A percentile compares a stretch with the other conserved stretches of the same genome.
These are phyloP conservation scores for Apostichopus californicus DNA, from an alignment of 35 echinoderm and acorn worm species.

Conservation along the genomic window DNA sequence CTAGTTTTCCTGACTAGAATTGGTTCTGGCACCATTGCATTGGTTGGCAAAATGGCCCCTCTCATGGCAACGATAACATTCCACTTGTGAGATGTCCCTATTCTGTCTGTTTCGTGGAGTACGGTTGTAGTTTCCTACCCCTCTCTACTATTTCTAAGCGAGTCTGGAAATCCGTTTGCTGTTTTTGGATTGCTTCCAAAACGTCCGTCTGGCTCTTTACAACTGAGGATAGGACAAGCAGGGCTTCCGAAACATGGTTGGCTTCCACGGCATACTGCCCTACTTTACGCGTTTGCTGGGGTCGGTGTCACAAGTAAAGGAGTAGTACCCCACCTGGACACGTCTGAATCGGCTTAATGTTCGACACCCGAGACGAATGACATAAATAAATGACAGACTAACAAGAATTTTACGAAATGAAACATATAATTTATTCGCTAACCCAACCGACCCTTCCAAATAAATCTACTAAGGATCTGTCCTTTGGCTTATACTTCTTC, in stretches of 20 bases:
- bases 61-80: not conserved
- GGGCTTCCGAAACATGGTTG: not conserved
- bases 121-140: too few relatives aligned
- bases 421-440: too few relatives aligned
- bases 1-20: not conserved
- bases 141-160: too few relatives aligned
- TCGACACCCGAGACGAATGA: too few relatives aligned
- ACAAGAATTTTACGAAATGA: too few relatives aligned
- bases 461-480: too few relatives aligned
- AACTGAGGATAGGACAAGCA: not conserved
- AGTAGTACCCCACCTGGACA: too few relatives aligned
- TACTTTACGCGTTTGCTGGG: not conserved
- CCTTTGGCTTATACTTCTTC: too few relatives aligned
- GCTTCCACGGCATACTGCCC: not conserved
- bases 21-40: not conserved
- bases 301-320: not conserved
- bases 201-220: not conserved
- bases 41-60: not conserved
- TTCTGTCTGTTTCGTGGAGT: too few relatives aligned
- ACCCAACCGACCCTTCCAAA: too few relatives aligned
- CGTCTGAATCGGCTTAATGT: too few relatives aligned
- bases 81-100: not conserved
- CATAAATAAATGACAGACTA: too few relatives aligned
- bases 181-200: not conserved
- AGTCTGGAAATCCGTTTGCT: not conserved